Base-by-base conservation (phyloP, 2,113 vertebrate species). In the Alligator sinensis region DNA sequence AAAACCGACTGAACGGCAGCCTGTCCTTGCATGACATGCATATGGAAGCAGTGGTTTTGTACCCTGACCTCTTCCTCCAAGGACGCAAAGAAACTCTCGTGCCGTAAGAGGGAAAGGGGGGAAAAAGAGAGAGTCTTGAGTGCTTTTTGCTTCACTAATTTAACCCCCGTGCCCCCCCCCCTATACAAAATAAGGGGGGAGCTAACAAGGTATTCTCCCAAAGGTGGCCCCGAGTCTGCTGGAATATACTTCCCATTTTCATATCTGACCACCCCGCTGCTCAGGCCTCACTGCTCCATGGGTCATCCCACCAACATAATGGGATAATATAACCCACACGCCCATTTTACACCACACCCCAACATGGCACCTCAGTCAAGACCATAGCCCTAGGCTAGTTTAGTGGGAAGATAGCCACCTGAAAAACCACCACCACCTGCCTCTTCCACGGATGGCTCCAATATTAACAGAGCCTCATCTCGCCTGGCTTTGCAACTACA, bases 171-270 rank as follows among this genome's bases (percentile, higher is more conserved):
- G 6, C 47, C 47, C 47, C 47, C 9, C 7, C 47, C 47, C 47
- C 47, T 47, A 9, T 47, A 47, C 47, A 47, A 47, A 47, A 9
- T 47, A 9, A 9, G 47, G 47, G 47, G 47, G 47, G 47, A 47
- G 11, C 60, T 70, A 78, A 47, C 66, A 70, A 66, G 27, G 21
- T 9, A 17, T 62, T 13, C 59, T 25, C 10, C n/a, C 4, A n/a
- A 82, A 9, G 74, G 54, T 70, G 64, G 74, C 0, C 0, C 19
- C 8, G 47, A 38, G 4, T 0, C 0, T 14, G 76, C 25, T 9
- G 2, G 18, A 4, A 17, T 3, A 14, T 34, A n/a, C 21, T 5
- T 19, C 2, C 5, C 21, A 34, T 8, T 77, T 70, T 66, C 59
- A 76, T 21, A 58, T 47, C 47, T 47, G 47, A 47, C 47, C 47